Conservation (phyloP, 2,888 invertebrate species). For the Nysson spinosus region DNA sequence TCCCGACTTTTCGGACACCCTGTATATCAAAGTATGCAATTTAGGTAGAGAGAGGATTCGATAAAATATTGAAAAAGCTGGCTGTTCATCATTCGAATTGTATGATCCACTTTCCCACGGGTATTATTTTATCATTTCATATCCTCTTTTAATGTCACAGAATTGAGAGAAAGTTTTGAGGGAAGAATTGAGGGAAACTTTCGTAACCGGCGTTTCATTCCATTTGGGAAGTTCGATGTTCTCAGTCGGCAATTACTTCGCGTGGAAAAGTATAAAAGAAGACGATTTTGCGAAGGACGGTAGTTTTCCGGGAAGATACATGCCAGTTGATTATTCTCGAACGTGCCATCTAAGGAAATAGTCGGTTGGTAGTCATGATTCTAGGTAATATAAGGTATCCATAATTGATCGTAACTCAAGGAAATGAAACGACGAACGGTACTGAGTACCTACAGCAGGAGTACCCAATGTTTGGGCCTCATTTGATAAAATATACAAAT, state of each 20-base stretch:
- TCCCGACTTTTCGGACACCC: too few relatives aligned
- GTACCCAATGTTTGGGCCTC: too few relatives aligned
- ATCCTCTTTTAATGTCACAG: not conserved
- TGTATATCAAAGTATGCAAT: too few relatives aligned
- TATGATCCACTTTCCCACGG: too few relatives aligned
- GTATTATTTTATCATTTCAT: constrained; percentile 1
- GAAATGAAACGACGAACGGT: constrained; percentile 70
- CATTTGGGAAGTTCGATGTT: constrained; percentile 6
- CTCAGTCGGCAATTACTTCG: constrained; percentile 15
- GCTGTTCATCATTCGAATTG: too few relatives aligned
- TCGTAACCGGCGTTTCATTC: constrained; percentile 19
- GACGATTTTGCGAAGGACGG: constrained; percentile 26
- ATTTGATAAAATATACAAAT: too few relatives aligned
- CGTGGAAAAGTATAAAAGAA: constrained; percentile 33
- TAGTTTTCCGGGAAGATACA: constrained; percentile 45
- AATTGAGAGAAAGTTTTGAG: not conserved
- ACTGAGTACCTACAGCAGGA: constrained; percentile 65
- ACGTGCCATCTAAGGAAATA: constrained; percentile 29
- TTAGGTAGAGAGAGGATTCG: too few relatives aligned
- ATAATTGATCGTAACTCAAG: constrained; percentile 70
- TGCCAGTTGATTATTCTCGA: constrained; percentile 51
- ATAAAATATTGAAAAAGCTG: too few relatives aligned
- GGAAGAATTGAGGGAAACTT: not conserved
- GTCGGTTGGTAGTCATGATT: constrained; percentile 52
- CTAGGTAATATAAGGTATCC: constrained; percentile 58